Evolutionary conservation across 2,888 invertebrate genomes (phyloP).

Genomic region (Plagodis pulveraria): DNA sequence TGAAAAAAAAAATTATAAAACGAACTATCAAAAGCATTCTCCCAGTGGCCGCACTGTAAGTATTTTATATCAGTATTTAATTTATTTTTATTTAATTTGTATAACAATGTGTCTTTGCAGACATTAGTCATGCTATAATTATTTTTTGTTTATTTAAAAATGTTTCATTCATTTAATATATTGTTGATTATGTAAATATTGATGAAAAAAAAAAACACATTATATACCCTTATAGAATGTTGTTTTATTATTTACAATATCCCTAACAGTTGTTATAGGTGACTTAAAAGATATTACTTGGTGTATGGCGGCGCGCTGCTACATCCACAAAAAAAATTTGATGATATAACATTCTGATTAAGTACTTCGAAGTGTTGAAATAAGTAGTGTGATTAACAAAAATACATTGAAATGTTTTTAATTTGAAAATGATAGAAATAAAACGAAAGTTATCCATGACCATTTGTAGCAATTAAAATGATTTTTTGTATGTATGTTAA

Average conservation of each 20-base stretch:
- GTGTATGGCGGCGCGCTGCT: no score
- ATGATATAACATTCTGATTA: no score
- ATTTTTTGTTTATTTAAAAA: constrained; percentile 17
- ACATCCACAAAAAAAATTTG: no score
- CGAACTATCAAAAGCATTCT: neutral
- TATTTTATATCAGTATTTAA: constrained; percentile 43
- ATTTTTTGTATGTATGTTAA: no score
- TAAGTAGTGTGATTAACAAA: no score
- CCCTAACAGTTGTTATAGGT: no score
- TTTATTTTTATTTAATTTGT: constrained; percentile 13
- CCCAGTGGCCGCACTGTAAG: constrained; percentile 3
- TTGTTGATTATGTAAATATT: constrained; percentile 51
- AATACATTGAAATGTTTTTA: no score
- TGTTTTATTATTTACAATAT: constrained; percentile 47
- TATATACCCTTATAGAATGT: constrained; percentile 52
- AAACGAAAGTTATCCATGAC: no score
- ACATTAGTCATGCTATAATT: constrained; percentile 23
- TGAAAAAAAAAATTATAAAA: neutral
- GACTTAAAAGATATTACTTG: no score
- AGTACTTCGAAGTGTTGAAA: no score
- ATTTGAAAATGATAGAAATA: no score
- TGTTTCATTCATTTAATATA: constrained; percentile 27
- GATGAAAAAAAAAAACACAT: constrained; percentile 57
- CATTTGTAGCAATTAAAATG: no score
- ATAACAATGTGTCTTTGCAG: constrained; percentile 33